Conservation (phyloP, 1,140 invertebrate species). For the Bombus soroeensis region DNA sequence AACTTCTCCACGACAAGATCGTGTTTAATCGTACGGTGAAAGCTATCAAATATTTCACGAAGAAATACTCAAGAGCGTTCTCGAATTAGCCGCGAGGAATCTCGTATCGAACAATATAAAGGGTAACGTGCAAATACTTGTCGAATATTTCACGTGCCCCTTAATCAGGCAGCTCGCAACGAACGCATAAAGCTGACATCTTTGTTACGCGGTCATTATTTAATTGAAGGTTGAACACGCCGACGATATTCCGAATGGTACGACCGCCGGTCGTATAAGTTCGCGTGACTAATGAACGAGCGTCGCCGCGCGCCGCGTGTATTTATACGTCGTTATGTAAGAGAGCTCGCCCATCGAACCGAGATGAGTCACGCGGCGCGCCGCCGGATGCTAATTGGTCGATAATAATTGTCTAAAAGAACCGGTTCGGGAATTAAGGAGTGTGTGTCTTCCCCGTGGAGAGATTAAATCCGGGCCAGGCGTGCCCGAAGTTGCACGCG, state of each 20-base stretch:
- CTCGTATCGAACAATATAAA: neutral
- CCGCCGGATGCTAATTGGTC: conserved; percentile 41
- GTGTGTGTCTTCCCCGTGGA: neutral
- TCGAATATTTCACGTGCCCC: conserved; percentile 5
- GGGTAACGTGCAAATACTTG: neutral
- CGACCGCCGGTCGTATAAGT: neutral
- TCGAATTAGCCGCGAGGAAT: neutral
- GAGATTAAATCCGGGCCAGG: conserved; percentile 25
- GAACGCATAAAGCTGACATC: conserved; percentile 5
- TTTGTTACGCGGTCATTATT: conserved; percentile 28
- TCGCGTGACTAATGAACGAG: conserved; percentile 36
- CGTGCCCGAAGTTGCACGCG: neutral
- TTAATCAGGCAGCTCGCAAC: neutral
- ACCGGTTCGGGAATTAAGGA: conserved; percentile 41
- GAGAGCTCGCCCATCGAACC: neutral
- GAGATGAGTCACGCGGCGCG: conserved; percentile 11
- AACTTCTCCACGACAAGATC: too few species aligned
- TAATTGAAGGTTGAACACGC: conserved; percentile 2
- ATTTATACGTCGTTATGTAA: conserved; percentile 36
- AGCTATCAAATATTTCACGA: conserved; percentile 11
- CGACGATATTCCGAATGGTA: neutral
- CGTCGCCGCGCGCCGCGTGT: neutral
- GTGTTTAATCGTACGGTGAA: neutral
- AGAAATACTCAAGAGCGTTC: neutral
- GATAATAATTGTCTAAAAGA: conserved; percentile 45